These are phyloP conservation scores for Stenopsyche tienmushanensis DNA, from an alignment of 1,140 invertebrate species.

Conservation along the genomic window DNA sequence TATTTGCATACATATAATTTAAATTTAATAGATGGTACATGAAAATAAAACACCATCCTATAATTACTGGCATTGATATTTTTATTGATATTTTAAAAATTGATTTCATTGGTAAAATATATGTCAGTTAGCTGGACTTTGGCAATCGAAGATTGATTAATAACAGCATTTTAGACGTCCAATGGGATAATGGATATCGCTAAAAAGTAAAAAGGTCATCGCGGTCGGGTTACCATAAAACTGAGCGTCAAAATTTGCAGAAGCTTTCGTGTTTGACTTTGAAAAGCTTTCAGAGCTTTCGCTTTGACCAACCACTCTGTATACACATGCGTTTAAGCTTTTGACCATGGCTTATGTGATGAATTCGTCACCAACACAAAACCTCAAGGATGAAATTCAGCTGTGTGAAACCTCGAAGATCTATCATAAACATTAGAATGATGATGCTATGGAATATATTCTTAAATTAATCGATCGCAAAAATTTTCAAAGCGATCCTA, in stretches of 20 bases:
- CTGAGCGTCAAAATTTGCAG: not conserved
- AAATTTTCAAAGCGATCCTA: not conserved
- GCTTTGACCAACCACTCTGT: not conserved
- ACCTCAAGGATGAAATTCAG: too few relatives aligned
- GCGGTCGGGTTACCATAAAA: not conserved
- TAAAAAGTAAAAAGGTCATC: slow-evolving; percentile 9
- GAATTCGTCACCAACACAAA: too few relatives aligned
- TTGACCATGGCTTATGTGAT: too few relatives aligned
- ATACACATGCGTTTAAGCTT: not conserved
- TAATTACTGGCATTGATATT: too few relatives aligned
- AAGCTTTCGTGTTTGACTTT: too few relatives aligned
- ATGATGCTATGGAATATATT: not conserved
- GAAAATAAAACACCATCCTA: too few relatives aligned
- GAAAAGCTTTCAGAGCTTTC: too few relatives aligned
- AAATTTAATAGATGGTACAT: not conserved
- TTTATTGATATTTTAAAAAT: too few relatives aligned
- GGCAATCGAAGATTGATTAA: not conserved
- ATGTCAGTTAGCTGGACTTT: not conserved
- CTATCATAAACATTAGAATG: not conserved
- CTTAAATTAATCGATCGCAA: not conserved
- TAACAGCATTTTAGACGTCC: not conserved
- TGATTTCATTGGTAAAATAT: not conserved
- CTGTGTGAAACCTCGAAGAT: too few relatives aligned
- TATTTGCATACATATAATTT: not conserved
- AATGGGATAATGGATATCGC: slow-evolving; percentile 7